These are phyloP conservation scores for Xestia c-nigrum DNA, from an alignment of 2,888 invertebrate genomes.

Conservation along the genomic window DNA sequence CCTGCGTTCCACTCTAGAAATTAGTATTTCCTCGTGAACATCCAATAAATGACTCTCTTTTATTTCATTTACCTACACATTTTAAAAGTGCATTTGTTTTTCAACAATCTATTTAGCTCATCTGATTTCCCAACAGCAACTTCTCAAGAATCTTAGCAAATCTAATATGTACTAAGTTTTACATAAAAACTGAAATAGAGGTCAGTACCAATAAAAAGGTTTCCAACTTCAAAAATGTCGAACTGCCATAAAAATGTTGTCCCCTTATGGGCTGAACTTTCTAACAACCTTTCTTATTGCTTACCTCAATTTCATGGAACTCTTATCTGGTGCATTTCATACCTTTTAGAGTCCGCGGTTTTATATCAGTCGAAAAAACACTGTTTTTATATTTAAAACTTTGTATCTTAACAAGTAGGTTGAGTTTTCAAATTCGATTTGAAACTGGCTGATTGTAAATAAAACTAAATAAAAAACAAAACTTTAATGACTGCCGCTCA, in stretches of 20 bases:
- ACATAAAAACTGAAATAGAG: background rate
- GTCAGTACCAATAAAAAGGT: background rate
- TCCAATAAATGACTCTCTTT: background rate
- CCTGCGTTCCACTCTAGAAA: background rate
- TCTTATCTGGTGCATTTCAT: background rate
- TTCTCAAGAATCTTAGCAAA: background rate
- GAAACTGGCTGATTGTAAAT: background rate
- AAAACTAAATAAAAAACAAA: conserved; percentile 3
- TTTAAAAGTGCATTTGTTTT: background rate
- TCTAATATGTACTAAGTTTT: background rate
- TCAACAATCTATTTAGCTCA: background rate
- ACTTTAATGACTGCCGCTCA: background rate
- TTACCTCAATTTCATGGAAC: background rate
- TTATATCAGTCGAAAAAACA: background rate
- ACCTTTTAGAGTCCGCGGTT: background rate
- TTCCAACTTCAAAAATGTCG: background rate
- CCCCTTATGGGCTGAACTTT: background rate
- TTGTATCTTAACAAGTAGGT: background rate
- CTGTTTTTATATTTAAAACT: no score
- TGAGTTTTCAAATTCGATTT: background rate
- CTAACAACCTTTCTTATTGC: background rate
- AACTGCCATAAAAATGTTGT: background rate
- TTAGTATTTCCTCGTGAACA: background rate
- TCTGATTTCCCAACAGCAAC: background rate
- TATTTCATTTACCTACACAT: background rate